A percentile compares a stretch with the other conserved stretches of the same genome.
Evolutionary conservation across 2,113 vertebrate species (phyloP).

Genomic region (Vireo altiloquus): DNA sequence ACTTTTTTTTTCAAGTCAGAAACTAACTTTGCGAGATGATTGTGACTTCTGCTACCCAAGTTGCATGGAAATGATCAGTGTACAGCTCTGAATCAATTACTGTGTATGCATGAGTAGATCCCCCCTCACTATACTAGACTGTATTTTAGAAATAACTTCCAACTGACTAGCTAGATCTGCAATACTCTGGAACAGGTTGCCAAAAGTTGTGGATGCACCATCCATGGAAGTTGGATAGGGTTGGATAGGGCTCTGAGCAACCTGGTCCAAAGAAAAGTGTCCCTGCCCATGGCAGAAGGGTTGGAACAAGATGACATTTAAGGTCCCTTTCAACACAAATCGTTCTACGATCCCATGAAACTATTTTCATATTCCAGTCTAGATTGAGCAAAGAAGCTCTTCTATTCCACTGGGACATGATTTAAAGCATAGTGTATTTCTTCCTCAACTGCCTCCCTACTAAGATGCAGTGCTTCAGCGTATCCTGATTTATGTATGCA

Average conservation of each 20-base stretch:
- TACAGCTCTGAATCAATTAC: not conserved
- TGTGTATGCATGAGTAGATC: not conserved
- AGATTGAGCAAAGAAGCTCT: not conserved
- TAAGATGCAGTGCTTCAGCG: not conserved
- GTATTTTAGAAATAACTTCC: not conserved
- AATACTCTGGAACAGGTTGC: not conserved
- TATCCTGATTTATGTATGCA: not conserved
- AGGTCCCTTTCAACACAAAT: not conserved
- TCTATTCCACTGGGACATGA: not conserved
- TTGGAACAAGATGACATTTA: not conserved
- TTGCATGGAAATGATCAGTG: not conserved
- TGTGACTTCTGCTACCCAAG: not conserved
- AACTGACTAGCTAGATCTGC: not conserved
- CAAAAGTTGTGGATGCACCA: not conserved
- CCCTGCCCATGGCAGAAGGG: not conserved
- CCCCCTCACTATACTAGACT: not conserved
- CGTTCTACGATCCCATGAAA: fast-evolving
- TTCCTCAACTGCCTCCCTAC: not conserved
- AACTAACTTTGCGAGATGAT: not conserved
- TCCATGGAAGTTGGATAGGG: not conserved
- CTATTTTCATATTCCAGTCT: not conserved
- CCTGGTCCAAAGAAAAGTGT: not conserved
- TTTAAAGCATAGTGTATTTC: not conserved
- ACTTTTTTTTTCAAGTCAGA: not conserved
- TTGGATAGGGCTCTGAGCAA: not conserved